A percentile compares a stretch with the other conserved stretches of the same genome.
phyloP scores from a whole-genome alignment of 2,888 invertebrate genomes.

The Tricholauxania praeusta region DNA sequence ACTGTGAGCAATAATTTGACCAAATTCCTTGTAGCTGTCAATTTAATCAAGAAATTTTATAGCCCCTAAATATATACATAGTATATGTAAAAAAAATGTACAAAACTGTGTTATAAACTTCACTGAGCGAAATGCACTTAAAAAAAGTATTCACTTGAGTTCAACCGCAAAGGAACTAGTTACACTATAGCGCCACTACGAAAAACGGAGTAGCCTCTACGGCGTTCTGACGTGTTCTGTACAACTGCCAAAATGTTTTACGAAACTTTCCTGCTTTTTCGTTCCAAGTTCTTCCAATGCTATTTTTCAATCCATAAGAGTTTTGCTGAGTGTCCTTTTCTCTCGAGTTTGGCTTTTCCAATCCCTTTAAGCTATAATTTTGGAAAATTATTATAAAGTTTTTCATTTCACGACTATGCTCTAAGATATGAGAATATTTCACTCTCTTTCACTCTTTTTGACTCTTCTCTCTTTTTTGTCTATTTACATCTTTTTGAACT shows the following conservation, averaged over 20 bases:
- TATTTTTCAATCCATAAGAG: background rate
- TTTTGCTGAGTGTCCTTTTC: background rate
- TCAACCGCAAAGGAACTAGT: conserved; percentile 1
- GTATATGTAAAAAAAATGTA: too few relatives aligned
- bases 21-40: too few relatives aligned
- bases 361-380: conserved; percentile 26
- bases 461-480: background rate
- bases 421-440: background rate
- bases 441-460: background rate
- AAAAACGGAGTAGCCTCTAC: conserved; percentile 7
- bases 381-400: conserved; percentile 7
- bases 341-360: background rate
- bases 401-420: background rate
- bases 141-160: conserved; percentile 1
- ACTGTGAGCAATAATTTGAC: too few relatives aligned
- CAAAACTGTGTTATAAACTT: too few relatives aligned
- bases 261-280: conserved; percentile 12
- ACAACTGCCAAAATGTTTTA: background rate
- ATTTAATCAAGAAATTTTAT: too few relatives aligned
- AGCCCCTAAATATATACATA: too few relatives aligned
- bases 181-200: background rate
- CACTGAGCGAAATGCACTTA: background rate
- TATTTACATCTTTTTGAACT: background rate
- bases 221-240: conserved; percentile 18
- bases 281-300: background rate